These are phyloP conservation scores for Urocolius indicus DNA, from an alignment of 2,113 vertebrate genomes.

Conservation along the genomic window DNA sequence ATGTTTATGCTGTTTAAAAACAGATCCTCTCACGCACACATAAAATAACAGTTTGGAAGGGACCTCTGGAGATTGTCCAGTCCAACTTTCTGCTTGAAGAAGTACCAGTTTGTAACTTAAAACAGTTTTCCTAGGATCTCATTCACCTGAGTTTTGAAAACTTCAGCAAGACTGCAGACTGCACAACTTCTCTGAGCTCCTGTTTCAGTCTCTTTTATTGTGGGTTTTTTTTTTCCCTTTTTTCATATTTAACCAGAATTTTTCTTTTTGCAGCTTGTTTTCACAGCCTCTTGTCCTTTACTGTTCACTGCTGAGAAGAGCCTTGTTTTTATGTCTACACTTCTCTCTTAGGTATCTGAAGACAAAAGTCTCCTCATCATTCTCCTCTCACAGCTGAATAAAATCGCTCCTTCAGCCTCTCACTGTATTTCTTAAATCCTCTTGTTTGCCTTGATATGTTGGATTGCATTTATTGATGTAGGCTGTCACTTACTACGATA, in stretches of 20 bases:
- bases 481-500: background rate
- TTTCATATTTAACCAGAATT: background rate
- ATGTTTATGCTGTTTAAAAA: background rate
- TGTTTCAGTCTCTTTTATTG: background rate
- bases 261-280: background rate
- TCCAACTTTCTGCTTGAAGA: background rate
- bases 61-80: background rate
- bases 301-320: background rate
- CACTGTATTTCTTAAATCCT: background rate
- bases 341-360: background rate
- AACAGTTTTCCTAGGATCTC: background rate
- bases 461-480: background rate
- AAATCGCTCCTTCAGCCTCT: background rate
- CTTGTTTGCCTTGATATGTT: background rate
- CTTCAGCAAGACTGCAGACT: background rate
- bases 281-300: background rate
- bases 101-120: rapidly evolving
- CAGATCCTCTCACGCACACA: rapidly evolving
- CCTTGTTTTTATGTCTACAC: background rate
- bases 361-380: background rate
- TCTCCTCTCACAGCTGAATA: background rate
- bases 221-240: rapidly evolving
- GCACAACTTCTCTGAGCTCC: background rate
- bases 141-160: background rate
- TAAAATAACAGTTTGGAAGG: background rate